Conservation (phyloP, 2,888 invertebrate genomes). For the Blastobasis lacticolella region DNA sequence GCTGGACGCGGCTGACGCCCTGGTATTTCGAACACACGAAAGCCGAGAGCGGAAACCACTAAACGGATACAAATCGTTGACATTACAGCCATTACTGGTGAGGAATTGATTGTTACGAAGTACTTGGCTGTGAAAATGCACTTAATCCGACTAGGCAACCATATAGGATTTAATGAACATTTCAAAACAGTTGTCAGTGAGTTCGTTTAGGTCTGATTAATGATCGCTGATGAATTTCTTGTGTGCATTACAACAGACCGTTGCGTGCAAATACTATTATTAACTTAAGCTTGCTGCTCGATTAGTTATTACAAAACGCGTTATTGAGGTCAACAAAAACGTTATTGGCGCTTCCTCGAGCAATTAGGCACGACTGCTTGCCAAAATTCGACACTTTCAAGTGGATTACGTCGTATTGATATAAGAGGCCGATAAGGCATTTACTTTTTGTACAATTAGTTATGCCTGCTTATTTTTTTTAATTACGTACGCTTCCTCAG, state of each 20-base stretch:
- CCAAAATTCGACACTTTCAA: constrained; percentile 10
- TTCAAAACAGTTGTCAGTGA: too few relatives aligned
- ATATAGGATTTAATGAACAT: too few relatives aligned
- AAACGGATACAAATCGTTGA: neutral
- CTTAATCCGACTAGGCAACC: too few relatives aligned
- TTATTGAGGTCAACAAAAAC: constrained; percentile 30
- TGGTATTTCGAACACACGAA: constrained; percentile 21
- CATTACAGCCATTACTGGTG: too few relatives aligned
- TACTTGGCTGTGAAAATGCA: too few relatives aligned
- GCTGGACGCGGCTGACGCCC: constrained; percentile 26
- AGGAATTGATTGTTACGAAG: too few relatives aligned
- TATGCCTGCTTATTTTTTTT: too few relatives aligned
- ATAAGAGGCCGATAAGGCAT: neutral
- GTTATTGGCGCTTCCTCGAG: constrained; percentile 21
- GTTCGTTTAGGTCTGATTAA: neutral
- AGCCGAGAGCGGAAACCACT: constrained; percentile 9
- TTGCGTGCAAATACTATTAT: constrained; percentile 14
- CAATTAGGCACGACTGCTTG: constrained; percentile 9
- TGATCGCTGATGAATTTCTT: neutral
- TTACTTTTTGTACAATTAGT: too few relatives aligned
- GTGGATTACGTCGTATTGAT: constrained; percentile 1
- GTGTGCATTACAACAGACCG: constrained; percentile 3
- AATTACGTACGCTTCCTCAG: too few relatives aligned
- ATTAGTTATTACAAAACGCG: constrained; percentile 27
- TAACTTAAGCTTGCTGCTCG: constrained; percentile 11